Percentiles rank a stretch among this genome's conserved stretches.
These are phyloP conservation scores for Bombyx mandarina DNA, from an alignment of 1,140 invertebrate genomes.

Conservation along the genomic window DNA sequence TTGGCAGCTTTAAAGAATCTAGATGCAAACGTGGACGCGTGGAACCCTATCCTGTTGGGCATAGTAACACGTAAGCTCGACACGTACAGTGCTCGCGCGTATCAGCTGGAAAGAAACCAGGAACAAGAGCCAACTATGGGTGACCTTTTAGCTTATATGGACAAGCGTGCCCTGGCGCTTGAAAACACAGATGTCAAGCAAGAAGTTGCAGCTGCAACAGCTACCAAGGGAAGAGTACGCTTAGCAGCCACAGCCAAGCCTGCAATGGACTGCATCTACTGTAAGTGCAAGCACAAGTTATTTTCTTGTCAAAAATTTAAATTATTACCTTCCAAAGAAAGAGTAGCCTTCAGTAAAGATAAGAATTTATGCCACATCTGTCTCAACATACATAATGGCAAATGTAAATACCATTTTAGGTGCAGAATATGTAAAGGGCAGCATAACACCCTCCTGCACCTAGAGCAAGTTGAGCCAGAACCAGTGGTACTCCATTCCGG, in stretches of 20 bases:
- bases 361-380: too few species aligned
- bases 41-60: slow-evolving; percentile 10
- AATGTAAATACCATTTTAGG: too few species aligned
- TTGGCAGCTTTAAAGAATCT: slow-evolving; percentile 8
- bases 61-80: slow-evolving; percentile 14
- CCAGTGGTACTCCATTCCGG: not conserved
- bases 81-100: slow-evolving; percentile 1
- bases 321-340: too few species aligned
- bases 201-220: not conserved
- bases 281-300: slow-evolving; percentile 2
- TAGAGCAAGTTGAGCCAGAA: not conserved
- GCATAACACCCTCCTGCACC: slow-evolving; percentile 2
- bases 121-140: slow-evolving; percentile 3
- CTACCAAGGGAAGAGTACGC: not conserved
- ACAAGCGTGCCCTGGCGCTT: slow-evolving; percentile 10
- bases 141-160: slow-evolving; percentile 9
- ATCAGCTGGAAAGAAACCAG: slow-evolving; percentile 8
- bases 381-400: too few species aligned
- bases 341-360: too few species aligned
- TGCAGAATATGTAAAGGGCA: too few species aligned
- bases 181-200: slow-evolving; percentile 6
- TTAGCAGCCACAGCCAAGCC: not conserved
- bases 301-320: too few species aligned
- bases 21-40: slow-evolving; percentile 3
- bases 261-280: slow-evolving; percentile 4